phyloP scores from a whole-genome alignment of 1,140 invertebrate species.

The Micrasema minimum region DNA sequence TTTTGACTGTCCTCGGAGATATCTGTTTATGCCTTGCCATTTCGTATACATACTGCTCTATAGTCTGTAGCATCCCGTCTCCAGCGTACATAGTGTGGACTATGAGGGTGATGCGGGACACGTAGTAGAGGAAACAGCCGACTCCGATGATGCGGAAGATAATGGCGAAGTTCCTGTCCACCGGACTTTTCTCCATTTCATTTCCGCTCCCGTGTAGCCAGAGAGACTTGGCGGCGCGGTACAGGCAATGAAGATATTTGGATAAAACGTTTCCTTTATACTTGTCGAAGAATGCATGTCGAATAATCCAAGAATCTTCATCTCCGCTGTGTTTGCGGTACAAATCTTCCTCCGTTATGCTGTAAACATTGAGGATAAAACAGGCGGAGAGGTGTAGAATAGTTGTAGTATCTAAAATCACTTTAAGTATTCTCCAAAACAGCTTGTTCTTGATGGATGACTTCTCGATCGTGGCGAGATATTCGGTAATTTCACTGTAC shows the following conservation, averaged over 20 bases:
- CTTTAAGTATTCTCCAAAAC: constrained; percentile 4
- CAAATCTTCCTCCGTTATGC: not conserved
- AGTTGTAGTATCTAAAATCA: not conserved
- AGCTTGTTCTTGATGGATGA: not conserved
- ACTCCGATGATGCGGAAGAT: constrained; percentile 10
- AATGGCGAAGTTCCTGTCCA: constrained; percentile 2
- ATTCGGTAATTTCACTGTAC: not conserved
- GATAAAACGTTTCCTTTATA: not conserved
- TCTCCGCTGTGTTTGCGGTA: not conserved
- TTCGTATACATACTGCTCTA: not conserved
- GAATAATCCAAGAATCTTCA: not conserved
- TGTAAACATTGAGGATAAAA: constrained; percentile 4
- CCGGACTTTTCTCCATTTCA: not conserved
- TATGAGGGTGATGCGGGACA: constrained; percentile 10
- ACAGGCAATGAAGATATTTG: constrained; percentile 16
- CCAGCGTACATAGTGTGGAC: constrained; percentile 2
- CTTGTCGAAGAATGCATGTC: not conserved
- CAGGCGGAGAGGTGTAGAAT: not conserved
- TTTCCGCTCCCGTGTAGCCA: constrained; percentile 5
- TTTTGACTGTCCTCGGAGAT: not conserved
- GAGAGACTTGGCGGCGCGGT: not conserved
- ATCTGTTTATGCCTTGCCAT: constrained; percentile 13
- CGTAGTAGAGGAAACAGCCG: not conserved
- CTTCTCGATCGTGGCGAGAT: not conserved
- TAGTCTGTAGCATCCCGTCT: not conserved